These are phyloP conservation scores for Parnassius apollo DNA, from an alignment of 2,888 invertebrate species.

Conservation along the genomic window DNA sequence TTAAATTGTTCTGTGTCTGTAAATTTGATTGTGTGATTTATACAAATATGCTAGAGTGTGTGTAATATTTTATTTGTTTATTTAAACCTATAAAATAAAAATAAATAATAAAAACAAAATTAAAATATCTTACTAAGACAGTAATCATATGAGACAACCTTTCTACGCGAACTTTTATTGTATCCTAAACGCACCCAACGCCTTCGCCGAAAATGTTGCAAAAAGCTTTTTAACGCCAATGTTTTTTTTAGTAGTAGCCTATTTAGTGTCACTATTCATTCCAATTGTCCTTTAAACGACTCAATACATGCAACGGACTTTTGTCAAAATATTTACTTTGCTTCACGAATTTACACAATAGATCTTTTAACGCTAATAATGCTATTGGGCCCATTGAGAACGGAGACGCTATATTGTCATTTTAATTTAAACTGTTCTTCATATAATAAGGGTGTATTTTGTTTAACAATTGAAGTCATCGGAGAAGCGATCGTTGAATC, in stretches of 20 bases:
- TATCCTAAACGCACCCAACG: constrained; percentile 4
- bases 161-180: constrained; percentile 6
- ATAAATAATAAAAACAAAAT: too few relatives aligned
- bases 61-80: too few relatives aligned
- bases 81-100: too few relatives aligned
- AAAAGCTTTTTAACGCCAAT: constrained; percentile 24
- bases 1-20: too few relatives aligned
- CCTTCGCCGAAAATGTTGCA: constrained; percentile 6
- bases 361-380: constrained; percentile 69
- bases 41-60: too few relatives aligned
- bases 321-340: constrained; percentile 80
- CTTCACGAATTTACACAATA: constrained; percentile 56
- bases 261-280: constrained; percentile 47
- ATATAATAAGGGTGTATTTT: constrained; percentile 41
- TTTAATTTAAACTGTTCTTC: constrained; percentile 60
- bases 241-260: constrained; percentile 48
- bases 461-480: constrained; percentile 51
- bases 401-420: constrained; percentile 63
- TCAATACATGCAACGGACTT: constrained; percentile 72
- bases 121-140: too few relatives aligned
- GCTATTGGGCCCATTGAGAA: constrained; percentile 58
- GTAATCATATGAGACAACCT: neutral
- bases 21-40: too few relatives aligned
- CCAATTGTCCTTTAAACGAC: constrained; percentile 69
- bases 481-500: constrained; percentile 48